These are phyloP conservation scores for Harpagus bidentatus DNA, from an alignment of 2,113 vertebrate species.

Conservation along the genomic window DNA sequence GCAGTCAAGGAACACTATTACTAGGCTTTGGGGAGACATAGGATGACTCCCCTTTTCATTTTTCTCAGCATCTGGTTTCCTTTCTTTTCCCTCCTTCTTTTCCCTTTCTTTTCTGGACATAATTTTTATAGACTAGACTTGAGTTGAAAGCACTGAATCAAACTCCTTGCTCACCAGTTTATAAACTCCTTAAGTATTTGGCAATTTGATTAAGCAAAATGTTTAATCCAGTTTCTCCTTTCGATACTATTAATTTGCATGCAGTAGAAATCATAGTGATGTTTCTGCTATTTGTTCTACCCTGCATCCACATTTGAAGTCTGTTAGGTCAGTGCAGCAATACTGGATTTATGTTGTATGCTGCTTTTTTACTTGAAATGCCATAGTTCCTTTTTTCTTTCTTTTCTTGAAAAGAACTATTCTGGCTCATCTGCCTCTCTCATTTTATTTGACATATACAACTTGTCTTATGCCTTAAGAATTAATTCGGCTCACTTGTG, in stretches of 20 bases:
- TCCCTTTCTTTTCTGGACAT: too few relatives aligned
- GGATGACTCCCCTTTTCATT: neutral
- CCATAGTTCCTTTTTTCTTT: neutral
- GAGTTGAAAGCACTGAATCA: neutral
- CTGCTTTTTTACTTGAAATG: neutral
- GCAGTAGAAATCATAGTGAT: neutral
- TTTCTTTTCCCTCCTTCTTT: neutral
- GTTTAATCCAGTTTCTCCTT: neutral
- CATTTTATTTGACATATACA: neutral
- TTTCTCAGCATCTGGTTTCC: neutral
- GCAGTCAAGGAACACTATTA: neutral
- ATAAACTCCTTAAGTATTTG: neutral
- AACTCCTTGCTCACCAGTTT: neutral
- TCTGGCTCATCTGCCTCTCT: neutral
- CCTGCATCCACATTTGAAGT: neutral
- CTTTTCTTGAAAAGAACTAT: neutral
- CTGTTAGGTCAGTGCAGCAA: neutral
- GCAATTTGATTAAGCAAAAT: neutral
- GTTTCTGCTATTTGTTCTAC: neutral
- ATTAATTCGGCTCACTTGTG: neutral
- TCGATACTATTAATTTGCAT: neutral
- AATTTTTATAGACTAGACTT: neutral
- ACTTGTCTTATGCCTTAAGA: conserved; percentile 1
- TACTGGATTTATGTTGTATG: neutral
- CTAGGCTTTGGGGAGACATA: neutral